phyloP scores from a whole-genome alignment of 2,888 invertebrate genomes.

The Philonicus albiceps region DNA sequence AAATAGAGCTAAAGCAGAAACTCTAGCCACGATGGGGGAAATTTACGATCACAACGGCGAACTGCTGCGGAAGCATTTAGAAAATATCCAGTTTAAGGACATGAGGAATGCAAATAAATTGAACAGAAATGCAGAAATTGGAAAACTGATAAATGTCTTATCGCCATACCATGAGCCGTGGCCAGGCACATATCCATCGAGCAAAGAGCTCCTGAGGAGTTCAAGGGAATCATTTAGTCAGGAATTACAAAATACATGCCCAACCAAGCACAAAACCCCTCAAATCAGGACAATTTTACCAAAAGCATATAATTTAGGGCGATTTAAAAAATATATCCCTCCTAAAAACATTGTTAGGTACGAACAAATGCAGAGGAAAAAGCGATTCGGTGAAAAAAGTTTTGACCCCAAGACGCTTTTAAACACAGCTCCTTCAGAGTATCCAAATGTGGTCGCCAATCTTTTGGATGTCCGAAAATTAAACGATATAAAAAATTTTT shows the following conservation, averaged over 20 bases:
- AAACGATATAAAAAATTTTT: neutral
- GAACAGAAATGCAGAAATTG: slow-evolving; percentile 28
- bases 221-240: neutral
- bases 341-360: neutral
- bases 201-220: neutral
- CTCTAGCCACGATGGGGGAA: neutral
- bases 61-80: neutral
- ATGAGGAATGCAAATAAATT: slow-evolving; percentile 32
- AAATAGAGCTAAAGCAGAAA: slow-evolving; percentile 40
- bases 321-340: neutral
- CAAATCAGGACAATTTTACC: neutral
- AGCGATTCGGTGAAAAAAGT: neutral
- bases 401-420: slow-evolving; percentile 23
- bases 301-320: neutral
- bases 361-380: neutral
- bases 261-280: neutral
- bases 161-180: slow-evolving; percentile 20
- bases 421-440: slow-evolving; percentile 34
- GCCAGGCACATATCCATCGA: neutral
- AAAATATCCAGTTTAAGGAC: neutral
- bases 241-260: neutral
- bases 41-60: slow-evolving; percentile 42
- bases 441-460: slow-evolving; percentile 40
- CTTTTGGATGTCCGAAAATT: neutral
- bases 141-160: slow-evolving; percentile 44